Evolutionary conservation across 2,113 vertebrate genomes (phyloP), one percentile per base, ranked within the genome.

Genomic region (Psephotus haematonotus): DNA sequence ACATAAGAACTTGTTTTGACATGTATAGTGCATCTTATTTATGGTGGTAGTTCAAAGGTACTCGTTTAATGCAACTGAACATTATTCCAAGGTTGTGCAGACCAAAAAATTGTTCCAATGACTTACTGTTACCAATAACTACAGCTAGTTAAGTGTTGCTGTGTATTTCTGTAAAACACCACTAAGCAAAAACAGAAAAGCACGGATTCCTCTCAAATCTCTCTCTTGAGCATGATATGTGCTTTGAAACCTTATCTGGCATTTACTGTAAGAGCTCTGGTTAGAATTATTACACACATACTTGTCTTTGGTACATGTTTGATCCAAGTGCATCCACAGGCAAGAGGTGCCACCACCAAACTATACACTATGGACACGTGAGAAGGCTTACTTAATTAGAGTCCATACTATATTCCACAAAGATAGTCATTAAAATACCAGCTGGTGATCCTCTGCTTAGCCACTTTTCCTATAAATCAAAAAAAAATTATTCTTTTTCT

Each of bases 1-100:
- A 96, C 33, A 14, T 96, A 97, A 97, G 91, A 91, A 93, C 93
- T 91, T 97, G 97, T 97, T 97, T 90, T 97, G 97, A 97, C 97
- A 96, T 55, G 95, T 90, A 77, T n/a, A 75, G 91, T 86, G 91
- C 88, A 83, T 95, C 93, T 96, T 97, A 95, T 97, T 96, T 97
- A 92, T 77, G 88, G 50, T 95, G 86, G 86, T 95, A 92, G 92
- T 68, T 64, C 88, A 95, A 94, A 93, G 46, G 78, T 39, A 49
- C 65, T 69, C 82, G 67, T 92, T 90, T 95, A 95, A 95, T 88
- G 67, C 50, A 91, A 75, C 65, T 75, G 77, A 91, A 94, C 63
- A 17, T 92, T 88, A 60, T 91, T 92, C 67, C 81, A 88, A 86
- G 77, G 82, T 74, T 93, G 83, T 85, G 71, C 90, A 92, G 44